A percentile compares a stretch with the other conserved stretches of the same genome.
phyloP scores from a whole-genome alignment of 2,113 vertebrate genomes.

The Lophotis ruficrista region DNA sequence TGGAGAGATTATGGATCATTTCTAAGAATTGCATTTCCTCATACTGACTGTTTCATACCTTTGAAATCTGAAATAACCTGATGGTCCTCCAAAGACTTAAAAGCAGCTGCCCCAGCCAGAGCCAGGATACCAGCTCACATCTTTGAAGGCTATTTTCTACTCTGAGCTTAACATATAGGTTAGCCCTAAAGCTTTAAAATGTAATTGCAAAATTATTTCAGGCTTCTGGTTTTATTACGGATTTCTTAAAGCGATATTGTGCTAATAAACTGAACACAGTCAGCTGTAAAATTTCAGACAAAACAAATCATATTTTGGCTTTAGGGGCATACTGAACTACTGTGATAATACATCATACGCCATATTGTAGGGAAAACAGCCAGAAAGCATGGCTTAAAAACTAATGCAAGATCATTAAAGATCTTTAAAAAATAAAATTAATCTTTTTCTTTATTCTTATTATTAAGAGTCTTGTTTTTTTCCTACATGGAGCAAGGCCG shows the following conservation, averaged over 20 bases:
- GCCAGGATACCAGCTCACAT: neutral
- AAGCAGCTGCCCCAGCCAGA: neutral
- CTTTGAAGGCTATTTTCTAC: neutral
- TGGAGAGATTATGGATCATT: neutral
- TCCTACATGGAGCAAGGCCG: neutral
- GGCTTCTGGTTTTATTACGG: neutral
- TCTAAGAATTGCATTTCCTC: neutral
- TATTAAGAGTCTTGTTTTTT: neutral
- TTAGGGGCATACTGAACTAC: neutral
- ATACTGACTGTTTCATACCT: neutral
- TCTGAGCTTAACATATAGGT: neutral
- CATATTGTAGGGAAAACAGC: neutral
- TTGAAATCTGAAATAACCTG: neutral
- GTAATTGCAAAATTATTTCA: neutral
- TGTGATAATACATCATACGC: neutral
- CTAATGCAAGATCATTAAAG: neutral
- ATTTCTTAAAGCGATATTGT: slow-evolving; percentile 21
- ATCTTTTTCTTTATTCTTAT: neutral
- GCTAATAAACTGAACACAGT: neutral
- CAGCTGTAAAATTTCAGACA: slow-evolving; percentile 13
- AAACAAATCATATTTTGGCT: neutral
- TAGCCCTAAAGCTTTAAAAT: neutral
- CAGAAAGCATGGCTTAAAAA: neutral
- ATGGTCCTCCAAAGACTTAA: neutral
- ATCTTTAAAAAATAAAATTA: neutral